Evolutionary conservation across 2,113 vertebrate species (phyloP), one percentile per base, ranked within the genome.

Genomic region (Corydoras maculifer): DNA sequence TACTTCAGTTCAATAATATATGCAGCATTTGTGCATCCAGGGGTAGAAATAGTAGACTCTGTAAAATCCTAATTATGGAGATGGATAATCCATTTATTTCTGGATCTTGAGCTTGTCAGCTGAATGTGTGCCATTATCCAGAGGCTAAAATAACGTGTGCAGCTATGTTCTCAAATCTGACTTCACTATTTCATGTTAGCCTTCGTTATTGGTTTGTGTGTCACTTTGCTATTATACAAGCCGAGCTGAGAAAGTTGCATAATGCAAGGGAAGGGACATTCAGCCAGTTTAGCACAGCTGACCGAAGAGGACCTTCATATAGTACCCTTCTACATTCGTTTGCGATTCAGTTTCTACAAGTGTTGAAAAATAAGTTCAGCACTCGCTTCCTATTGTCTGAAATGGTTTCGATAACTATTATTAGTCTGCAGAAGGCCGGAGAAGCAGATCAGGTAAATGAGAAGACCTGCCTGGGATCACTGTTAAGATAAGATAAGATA

Each of bases 71-170:
- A 58, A 62, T 31, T 0, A 9, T 3, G 54, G 5, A 10, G 32
- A 58, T 15, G 70, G 64, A 65, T 75, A 78, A 81, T 78, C 58
- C 2, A 15, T 70, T 55, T 65, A 77, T 79, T 79, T 58, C 68
- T 58, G 32, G 59, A 49, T 69, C 79, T 74, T 66, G 66, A 81
- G 68, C 53, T 69, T 79, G 68, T 62, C 30, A 64, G 79, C 78
- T 79, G 49, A 70, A 76, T 82, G 82, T 66, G 75, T 18, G 75
- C 65, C 60, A 58, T 58, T 54, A 43, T 55, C 31, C 49, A 18
- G 1, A 60, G 29, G 14, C 55, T 30, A 31, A 60, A 13, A 51
- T 57, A 75, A 78, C 64, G 66, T 35, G 15, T 9, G 43, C 30
- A 12, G 59, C 50, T 29, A 43, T 65, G 10, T 49, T 75, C 57